Evolutionary conservation across 1,140 invertebrate species (phyloP).

Genomic region (Formica exsecta): DNA sequence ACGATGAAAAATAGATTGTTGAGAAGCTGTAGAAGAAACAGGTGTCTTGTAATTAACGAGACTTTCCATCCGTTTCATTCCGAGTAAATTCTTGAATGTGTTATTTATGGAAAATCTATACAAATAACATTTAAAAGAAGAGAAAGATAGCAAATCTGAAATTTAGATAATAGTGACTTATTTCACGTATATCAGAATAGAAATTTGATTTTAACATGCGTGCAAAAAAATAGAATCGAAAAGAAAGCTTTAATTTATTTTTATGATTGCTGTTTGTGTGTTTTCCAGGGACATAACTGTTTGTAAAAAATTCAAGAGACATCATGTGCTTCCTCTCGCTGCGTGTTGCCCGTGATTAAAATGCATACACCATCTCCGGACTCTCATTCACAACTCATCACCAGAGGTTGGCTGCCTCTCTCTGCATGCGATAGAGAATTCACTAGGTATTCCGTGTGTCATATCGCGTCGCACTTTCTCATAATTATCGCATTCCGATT

Average conservation of each 20-base stretch:
- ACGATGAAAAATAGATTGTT: constrained; percentile 16
- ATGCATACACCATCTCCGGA: constrained; percentile 5
- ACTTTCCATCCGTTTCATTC: not conserved
- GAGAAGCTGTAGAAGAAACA: not conserved
- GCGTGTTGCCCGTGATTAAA: constrained; percentile 2
- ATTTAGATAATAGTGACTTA: not conserved
- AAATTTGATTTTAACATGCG: not conserved
- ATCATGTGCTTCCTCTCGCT: not conserved
- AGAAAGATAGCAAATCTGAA: not conserved
- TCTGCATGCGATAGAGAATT: constrained; percentile 5
- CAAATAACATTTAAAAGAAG: not conserved
- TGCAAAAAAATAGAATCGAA: not conserved
- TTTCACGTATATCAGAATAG: not conserved
- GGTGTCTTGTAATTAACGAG: not conserved
- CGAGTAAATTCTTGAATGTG: not conserved
- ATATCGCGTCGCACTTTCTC: constrained; percentile 29
- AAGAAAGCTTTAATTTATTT: not conserved
- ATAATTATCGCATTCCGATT: constrained; percentile 33
- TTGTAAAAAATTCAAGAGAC: constrained; percentile 7
- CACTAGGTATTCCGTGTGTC: constrained; percentile 9
- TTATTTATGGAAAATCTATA: not conserved
- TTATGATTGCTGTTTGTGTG: not conserved
- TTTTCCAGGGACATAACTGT: not conserved
- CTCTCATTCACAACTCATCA: constrained; percentile 26
- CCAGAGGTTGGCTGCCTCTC: not conserved